These are phyloP conservation scores for Malurus cyaneus DNA, from an alignment of 2,113 vertebrate species.

Conservation along the genomic window DNA sequence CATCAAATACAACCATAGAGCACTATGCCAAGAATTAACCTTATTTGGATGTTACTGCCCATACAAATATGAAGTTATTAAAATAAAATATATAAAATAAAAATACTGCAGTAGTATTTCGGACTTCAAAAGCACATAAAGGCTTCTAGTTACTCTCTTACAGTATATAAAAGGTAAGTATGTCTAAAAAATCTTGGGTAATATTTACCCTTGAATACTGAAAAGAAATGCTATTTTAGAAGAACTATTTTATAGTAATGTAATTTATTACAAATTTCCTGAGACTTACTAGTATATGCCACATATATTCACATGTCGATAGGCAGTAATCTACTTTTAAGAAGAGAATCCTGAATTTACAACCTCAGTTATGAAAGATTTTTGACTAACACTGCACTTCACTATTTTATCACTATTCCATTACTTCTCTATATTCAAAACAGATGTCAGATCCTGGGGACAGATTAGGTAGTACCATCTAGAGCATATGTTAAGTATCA, in stretches of 20 bases:
- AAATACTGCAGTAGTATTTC: neutral
- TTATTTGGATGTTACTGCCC: neutral
- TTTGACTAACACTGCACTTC: neutral
- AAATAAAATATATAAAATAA: no score
- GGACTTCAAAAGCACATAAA: neutral
- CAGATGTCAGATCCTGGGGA: neutral
- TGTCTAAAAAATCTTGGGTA: neutral
- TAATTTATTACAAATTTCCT: neutral
- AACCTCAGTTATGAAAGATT: neutral
- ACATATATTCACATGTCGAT: neutral
- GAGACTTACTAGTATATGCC: neutral
- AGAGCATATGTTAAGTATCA: neutral
- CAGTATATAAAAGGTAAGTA: neutral
- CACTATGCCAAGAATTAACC: neutral
- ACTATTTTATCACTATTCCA: neutral
- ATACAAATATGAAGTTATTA: neutral
- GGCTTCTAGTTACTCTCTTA: neutral
- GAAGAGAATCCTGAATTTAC: neutral
- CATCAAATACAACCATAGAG: neutral
- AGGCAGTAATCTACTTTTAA: neutral
- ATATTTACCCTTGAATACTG: neutral
- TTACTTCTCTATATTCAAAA: slow-evolving; percentile 2
- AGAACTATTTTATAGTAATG: neutral
- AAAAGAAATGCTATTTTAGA: neutral
- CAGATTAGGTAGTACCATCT: neutral